Percentiles rank a stretch among this genome's conserved stretches.
Conservation (phyloP, 2,113 vertebrate species). For the Harpagus bidentatus region DNA sequence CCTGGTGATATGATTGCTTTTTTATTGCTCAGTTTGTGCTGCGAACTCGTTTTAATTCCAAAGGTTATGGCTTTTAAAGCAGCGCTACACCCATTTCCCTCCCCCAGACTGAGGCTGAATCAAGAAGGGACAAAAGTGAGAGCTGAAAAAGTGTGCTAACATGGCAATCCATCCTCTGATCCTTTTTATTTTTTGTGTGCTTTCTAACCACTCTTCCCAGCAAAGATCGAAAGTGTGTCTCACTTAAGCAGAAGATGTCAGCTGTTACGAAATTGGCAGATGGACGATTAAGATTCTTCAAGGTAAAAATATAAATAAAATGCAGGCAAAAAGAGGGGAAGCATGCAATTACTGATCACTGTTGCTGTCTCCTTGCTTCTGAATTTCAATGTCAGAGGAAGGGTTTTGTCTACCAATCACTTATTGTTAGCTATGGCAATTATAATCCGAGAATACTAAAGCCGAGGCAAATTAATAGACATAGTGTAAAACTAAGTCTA, state of each 20-base stretch:
- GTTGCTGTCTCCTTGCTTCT: neutral
- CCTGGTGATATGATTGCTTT: slow-evolving; percentile 68
- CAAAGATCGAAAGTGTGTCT: neutral
- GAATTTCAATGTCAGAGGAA: slow-evolving; percentile 22
- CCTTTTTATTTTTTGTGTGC: neutral
- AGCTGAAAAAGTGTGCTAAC: slow-evolving; percentile 16
- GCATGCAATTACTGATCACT: neutral
- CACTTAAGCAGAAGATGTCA: neutral
- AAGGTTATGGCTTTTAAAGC: slow-evolving; percentile 67
- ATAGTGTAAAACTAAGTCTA: neutral
- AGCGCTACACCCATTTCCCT: neutral
- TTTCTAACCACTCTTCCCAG: neutral
- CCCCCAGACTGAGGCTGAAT: slow-evolving; percentile 12
- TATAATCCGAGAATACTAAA: neutral
- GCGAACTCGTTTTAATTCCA: slow-evolving; percentile 51
- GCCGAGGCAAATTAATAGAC: neutral
- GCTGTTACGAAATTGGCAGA: neutral
- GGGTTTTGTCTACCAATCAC: neutral
- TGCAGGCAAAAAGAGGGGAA: neutral
- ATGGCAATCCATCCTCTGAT: neutral
- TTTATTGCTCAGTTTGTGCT: slow-evolving; percentile 61
- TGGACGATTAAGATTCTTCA: neutral
- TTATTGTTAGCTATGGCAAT: neutral
- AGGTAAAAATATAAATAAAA: slow-evolving; percentile 19
- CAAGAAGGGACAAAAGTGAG: slow-evolving; percentile 4